phyloP scores from a whole-genome alignment of 2,797 vertebrate species.

The Eptatretus atami region DNA sequence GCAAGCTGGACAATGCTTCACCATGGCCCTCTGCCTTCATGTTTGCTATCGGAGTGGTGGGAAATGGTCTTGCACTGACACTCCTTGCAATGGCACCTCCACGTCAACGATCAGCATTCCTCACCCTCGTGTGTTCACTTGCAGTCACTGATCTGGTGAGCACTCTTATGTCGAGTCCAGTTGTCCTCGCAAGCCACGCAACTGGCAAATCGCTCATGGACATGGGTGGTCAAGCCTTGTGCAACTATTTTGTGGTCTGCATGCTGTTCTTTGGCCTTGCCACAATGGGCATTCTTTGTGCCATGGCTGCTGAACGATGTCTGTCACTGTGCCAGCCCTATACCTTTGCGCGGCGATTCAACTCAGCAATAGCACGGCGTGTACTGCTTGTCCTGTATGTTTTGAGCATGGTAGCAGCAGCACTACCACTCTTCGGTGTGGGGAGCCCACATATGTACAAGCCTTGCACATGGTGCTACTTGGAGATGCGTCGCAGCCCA shows the following conservation, averaged over 20 bases:
- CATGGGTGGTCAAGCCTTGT: constrained; percentile 19
- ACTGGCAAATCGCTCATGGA: constrained; percentile 19
- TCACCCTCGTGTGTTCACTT: constrained; percentile 44
- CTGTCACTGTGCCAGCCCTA: constrained; percentile 54
- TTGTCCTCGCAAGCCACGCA: constrained; percentile 39
- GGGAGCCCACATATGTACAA: constrained; percentile 43
- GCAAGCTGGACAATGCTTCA: constrained; percentile 11
- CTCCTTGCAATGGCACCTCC: constrained; percentile 32
- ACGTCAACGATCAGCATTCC: constrained; percentile 32
- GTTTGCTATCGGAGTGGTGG: constrained; percentile 34
- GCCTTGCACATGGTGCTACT: constrained; percentile 59
- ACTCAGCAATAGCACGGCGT: constrained; percentile 22
- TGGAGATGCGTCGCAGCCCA: constrained; percentile 19
- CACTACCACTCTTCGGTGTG: constrained; percentile 25
- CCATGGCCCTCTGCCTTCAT: constrained; percentile 28
- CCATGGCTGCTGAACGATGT: constrained; percentile 57
- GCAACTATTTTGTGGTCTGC: constrained; percentile 32
- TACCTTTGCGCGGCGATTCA: constrained; percentile 29
- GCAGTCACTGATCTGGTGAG: constrained; percentile 45
- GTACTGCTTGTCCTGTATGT: constrained; percentile 24
- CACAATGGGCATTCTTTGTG: constrained; percentile 34
- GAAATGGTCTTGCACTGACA: constrained; percentile 38
- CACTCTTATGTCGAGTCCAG: constrained; percentile 41
- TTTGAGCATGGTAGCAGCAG: constrained; percentile 27
- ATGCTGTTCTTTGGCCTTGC: constrained; percentile 52